A percentile compares a stretch with the other conserved stretches of the same genome.
These are phyloP conservation scores for Etia nguti DNA, from an alignment of 2,113 vertebrate species.

Conservation along the genomic window DNA sequence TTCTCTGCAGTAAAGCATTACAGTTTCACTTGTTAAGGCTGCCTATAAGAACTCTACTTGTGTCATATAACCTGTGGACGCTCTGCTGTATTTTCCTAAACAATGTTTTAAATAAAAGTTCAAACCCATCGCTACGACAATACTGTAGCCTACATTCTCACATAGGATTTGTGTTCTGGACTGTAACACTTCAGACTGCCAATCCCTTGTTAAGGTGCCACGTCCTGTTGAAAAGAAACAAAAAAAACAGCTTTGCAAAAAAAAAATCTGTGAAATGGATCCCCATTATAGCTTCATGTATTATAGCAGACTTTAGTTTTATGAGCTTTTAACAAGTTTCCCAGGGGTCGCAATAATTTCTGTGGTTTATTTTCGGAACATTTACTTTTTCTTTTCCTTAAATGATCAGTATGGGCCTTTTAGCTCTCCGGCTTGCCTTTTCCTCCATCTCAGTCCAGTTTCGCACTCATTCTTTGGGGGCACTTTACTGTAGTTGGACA, in stretches of 20 bases:
- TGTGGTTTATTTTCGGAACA: conserved; percentile 77
- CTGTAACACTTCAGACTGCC: conserved; percentile 44
- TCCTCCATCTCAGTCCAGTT: conserved; percentile 34
- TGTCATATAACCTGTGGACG: background rate
- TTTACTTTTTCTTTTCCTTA: conserved; percentile 76
- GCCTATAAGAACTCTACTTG: background rate
- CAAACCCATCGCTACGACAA: background rate
- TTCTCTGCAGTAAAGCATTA: background rate
- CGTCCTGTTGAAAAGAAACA: conserved; percentile 62
- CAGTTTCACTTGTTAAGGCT: background rate
- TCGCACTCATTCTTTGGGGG: conserved; percentile 40
- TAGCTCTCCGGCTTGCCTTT: conserved; percentile 6
- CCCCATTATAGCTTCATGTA: conserved; percentile 66
- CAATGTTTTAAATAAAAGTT: background rate
- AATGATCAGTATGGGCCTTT: conserved; percentile 51
- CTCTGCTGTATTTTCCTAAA: background rate
- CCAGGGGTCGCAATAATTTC: conserved; percentile 78
- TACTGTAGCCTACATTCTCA: background rate
- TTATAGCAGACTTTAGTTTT: conserved; percentile 77
- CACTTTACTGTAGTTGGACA: conserved; percentile 36
- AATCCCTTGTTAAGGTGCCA: conserved; percentile 70
- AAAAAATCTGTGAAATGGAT: conserved; percentile 65
- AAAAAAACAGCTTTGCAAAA: conserved; percentile 1
- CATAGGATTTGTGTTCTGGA: conserved; percentile 40
- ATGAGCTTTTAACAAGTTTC: conserved; percentile 83